phyloP scores from a whole-genome alignment of 2,888 invertebrate genomes.

The Listrodromus nycthemerus region DNA sequence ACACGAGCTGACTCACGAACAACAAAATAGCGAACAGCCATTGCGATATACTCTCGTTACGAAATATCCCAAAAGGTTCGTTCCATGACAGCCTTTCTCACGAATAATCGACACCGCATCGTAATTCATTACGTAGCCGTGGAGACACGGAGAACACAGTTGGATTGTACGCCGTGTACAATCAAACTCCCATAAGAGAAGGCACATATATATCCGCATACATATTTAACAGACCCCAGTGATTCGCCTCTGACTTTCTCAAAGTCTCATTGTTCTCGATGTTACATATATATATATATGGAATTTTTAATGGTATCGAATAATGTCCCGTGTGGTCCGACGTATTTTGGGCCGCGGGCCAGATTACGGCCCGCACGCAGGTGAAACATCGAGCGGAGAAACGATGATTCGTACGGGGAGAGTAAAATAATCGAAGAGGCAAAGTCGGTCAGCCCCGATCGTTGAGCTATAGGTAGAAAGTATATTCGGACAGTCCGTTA shows the following conservation, averaged over 20 bases:
- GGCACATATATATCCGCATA: constrained; percentile 17
- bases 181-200: constrained; percentile 23
- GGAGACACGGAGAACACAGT: constrained; percentile 15
- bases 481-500: constrained; percentile 68
- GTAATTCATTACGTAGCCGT: constrained; percentile 57
- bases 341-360: background rate
- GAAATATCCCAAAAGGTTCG: constrained; percentile 42
- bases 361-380: background rate
- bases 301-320: background rate
- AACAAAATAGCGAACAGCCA: constrained; percentile 4
- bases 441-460: constrained; percentile 49
- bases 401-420: constrained; percentile 25
- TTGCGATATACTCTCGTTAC: constrained; percentile 2
- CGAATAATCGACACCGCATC: constrained; percentile 38
- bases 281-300: constrained; percentile 30
- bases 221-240: constrained; percentile 16
- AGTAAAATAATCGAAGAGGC: constrained; percentile 45
- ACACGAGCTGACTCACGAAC: background rate
- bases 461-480: constrained; percentile 59
- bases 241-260: constrained; percentile 50
- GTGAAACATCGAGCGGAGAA: constrained; percentile 4
- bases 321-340: background rate
- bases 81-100: constrained; percentile 44
- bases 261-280: constrained; percentile 51
- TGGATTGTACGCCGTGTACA: background rate